Evolutionary conservation across 2,888 invertebrate species (phyloP), one percentile per base, ranked within the genome.

Genomic region (Aleiodes testaceus): DNA sequence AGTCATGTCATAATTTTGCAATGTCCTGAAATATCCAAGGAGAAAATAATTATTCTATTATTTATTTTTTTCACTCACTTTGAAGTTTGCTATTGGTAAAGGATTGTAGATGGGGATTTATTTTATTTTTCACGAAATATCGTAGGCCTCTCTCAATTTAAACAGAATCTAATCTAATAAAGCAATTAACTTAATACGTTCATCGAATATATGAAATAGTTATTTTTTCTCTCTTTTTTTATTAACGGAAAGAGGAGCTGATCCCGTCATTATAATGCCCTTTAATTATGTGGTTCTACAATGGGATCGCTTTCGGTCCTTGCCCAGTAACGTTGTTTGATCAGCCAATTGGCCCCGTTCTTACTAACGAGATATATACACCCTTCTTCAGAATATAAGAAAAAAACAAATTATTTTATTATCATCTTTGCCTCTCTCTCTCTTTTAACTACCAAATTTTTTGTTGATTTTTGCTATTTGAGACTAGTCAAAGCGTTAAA

Each of bases 171-270:
- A 84, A 84, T 82, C 83, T 82, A 84, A 84, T 84, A 84, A 84
- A 84, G 83, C 80, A 81, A 84, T 81, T 82, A 84, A 84, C 82
- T 85, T 85, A 83, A 86, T 85, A 74, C 79, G 47, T 76, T 74
- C 75, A 74, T 77, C 79, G 78, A 80, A 71, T 69, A 69, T 67
- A 45, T 59, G 26, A 26, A 42, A 63, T 44, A 45, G 9, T n/a
- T 11, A 14, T 45, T 63, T 45, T 45, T 45, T 63, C 6, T 7
- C 2, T 3, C 3, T 5, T 16, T 16, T n/a, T 11, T 11, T 16
- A 47, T 47, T 6, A 47, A 66, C 26, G 52, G 53, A 70, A 70
- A 55, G 63, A 44, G 61, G 26, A 49, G 49, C 22, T 75, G 76
- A 80, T 63, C 73, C 81, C 79, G 75, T 85, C 82, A 86, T 87